These are phyloP conservation scores for Penelope pileata DNA, from an alignment of 2,113 vertebrate genomes.

Conservation along the genomic window DNA sequence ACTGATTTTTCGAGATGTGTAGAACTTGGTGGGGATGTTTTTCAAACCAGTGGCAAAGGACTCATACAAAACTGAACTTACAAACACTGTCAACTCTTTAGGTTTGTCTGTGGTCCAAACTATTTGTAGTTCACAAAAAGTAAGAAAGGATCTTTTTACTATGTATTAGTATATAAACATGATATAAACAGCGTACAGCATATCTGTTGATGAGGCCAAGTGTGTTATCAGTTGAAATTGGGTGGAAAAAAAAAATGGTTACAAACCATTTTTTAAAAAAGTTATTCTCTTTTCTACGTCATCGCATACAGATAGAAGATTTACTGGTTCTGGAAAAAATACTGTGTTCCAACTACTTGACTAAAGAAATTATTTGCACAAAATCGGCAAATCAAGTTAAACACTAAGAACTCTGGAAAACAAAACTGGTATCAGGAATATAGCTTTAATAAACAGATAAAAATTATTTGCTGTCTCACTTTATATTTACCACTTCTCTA, in stretches of 20 bases:
- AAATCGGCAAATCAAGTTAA: neutral
- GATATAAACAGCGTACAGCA: neutral
- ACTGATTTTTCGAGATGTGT: neutral
- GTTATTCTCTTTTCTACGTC: neutral
- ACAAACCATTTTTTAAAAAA: neutral
- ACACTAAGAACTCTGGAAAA: neutral
- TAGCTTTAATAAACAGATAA: neutral
- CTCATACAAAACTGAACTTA: neutral
- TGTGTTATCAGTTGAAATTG: neutral
- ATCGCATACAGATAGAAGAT: neutral
- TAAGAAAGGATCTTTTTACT: neutral
- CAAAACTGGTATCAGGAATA: neutral
- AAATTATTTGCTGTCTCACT: neutral
- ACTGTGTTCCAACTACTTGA: neutral
- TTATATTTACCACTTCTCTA: neutral
- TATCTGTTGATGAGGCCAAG: neutral
- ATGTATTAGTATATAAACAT: neutral
- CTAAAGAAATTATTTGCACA: neutral
- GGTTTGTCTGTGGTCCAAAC: neutral
- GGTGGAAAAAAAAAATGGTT: neutral
- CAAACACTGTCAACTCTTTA: neutral
- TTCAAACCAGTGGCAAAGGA: neutral
- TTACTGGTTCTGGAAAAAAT: neutral
- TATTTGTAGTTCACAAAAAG: rapidly evolving
- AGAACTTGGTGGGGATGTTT: neutral